phyloP scores from a whole-genome alignment of 2,888 invertebrate genomes.

The Sphaeridia pumilis region DNA sequence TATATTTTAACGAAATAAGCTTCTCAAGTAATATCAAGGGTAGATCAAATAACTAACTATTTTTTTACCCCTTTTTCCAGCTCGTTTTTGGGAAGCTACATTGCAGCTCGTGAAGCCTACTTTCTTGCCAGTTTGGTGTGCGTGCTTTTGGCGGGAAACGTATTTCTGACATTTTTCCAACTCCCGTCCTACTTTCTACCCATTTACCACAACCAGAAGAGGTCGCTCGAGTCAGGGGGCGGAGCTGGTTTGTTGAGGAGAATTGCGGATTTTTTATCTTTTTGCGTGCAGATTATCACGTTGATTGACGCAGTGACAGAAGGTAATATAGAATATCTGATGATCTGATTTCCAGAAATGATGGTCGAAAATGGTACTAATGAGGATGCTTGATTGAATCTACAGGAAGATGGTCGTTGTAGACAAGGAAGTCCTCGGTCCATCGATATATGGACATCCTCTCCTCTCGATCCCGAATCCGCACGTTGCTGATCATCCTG shows the following conservation, averaged over 20 bases:
- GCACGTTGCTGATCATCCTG: slow-evolving; percentile 31
- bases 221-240: background rate
- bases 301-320: background rate
- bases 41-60: background rate
- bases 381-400: background rate
- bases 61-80: slow-evolving; percentile 16
- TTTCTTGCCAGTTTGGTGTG: slow-evolving; percentile 29
- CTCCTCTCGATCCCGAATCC: slow-evolving; percentile 28
- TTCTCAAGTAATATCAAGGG: background rate
- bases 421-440: slow-evolving; percentile 16
- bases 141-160: slow-evolving; percentile 32
- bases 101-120: slow-evolving; percentile 32
- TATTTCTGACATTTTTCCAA: slow-evolving; percentile 33
- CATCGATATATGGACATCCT: slow-evolving; percentile 25
- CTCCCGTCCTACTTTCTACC: slow-evolving; percentile 34
- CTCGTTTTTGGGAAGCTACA: slow-evolving; percentile 32
- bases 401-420: background rate
- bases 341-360: no score
- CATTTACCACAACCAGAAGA: slow-evolving; percentile 23
- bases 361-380: no score
- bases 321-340: background rate
- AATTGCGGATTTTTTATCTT: no score
- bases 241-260: no score
- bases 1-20: background rate
- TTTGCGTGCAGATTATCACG: background rate